Base-by-base conservation (phyloP, 2,113 vertebrate genomes). In the Formicarius rufipectus region DNA sequence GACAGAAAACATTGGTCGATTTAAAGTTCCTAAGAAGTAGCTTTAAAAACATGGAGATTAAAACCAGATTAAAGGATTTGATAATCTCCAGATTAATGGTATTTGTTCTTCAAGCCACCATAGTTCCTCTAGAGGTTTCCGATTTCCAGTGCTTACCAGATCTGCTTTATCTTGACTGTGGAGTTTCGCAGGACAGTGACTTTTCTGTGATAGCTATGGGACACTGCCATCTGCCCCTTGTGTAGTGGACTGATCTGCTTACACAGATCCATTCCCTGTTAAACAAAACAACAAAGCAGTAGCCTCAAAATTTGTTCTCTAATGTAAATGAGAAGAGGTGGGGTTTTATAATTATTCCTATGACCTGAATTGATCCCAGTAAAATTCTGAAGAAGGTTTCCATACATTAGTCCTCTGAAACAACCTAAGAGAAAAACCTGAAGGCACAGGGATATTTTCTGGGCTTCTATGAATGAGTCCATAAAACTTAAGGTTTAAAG, bases 41-140 rank as follows among this genome's bases (percentile, higher is more conserved):
- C 23, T 83, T 89, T 64, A 37, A 91, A 90, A 86, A 30, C n/a
- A 23, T 2, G 6, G 47, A 75, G 62, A 76, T 90, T 85, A 88
- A 90, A 90, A 88, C 31, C 27, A 89, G 67, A 83, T 86, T 76
- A 93, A 91, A 86, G n/a, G 31, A 53, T 71, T 84, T 53, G 4
- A 25, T 77, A 81, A 40, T 42, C n/a, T 74, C n/a, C 55, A 71
- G 28, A 78, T 81, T 62, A 62, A 89, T 49, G 3, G 10, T 31
- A 47, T 40, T 91, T 84, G 11, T 76, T 68, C 9, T 40, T 91
- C 73, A 63, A 78, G 24, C 5, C 22, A 85, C 16, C 40, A 42
- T 18, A 60, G 28, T 49, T 80, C 21, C 45, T 77, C 60, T 81
- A 28, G 87, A 71, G 20, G 14, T 81, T 84, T 66, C 59, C 87